phyloP scores from a whole-genome alignment of 2,888 invertebrate species.

The Aphodius granarius region DNA sequence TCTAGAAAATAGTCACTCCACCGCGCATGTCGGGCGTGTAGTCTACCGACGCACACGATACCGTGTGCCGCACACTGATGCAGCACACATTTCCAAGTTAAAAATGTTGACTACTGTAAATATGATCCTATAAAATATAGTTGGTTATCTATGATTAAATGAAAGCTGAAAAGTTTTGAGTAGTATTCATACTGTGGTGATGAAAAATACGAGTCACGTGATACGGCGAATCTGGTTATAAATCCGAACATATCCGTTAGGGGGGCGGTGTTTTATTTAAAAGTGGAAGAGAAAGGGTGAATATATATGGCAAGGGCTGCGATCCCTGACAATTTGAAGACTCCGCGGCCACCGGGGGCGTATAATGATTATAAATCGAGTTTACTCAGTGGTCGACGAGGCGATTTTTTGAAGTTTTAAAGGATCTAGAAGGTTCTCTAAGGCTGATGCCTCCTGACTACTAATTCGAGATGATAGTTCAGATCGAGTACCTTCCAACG shows the following conservation, averaged over 20 bases:
- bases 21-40: too few species aligned
- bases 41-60: too few species aligned
- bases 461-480: constrained; percentile 6
- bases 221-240: not conserved
- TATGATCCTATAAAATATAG: not conserved
- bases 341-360: not conserved
- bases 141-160: not conserved
- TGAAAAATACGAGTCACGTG: not conserved
- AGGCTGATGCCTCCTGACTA: constrained; percentile 15
- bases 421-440: constrained; percentile 16
- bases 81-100: not conserved
- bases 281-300: constrained; percentile 7
- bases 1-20: too few species aligned
- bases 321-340: constrained; percentile 10
- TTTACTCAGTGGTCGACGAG: constrained; percentile 7
- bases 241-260: not conserved
- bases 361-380: constrained; percentile 14
- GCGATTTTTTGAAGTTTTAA: constrained; percentile 21
- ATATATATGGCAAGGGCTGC: constrained; percentile 3
- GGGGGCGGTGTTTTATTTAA: constrained; percentile 10
- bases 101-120: not conserved
- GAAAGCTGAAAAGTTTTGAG: not conserved
- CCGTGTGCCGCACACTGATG: too few species aligned
- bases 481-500: not conserved
- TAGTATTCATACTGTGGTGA: not conserved